Conservation (phyloP, 1,140 invertebrate genomes). For the Elymnias hypermnestra region DNA sequence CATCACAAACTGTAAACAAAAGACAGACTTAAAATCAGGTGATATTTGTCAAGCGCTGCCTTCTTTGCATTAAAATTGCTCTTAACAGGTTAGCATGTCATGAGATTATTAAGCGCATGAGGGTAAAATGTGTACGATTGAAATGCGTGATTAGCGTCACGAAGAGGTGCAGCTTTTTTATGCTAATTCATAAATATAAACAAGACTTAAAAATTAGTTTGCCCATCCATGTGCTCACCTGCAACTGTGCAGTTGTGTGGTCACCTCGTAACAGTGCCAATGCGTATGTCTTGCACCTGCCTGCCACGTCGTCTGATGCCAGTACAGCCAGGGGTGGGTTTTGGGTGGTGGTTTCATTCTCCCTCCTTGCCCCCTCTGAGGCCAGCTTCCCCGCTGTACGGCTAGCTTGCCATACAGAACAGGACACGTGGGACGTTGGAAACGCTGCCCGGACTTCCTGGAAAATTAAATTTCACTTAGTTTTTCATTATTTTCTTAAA, state of each 20-base stretch:
- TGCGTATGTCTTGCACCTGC: constrained; percentile 53
- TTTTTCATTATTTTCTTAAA: too few relatives aligned
- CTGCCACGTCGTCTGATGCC: constrained; percentile 34
- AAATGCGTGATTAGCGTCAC: too few relatives aligned
- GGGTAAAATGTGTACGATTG: too few relatives aligned
- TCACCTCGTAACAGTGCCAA: constrained; percentile 48
- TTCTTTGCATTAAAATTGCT: too few relatives aligned
- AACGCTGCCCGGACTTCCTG: constrained; percentile 51
- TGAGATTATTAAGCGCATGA: too few relatives aligned
- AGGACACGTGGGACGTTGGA: constrained; percentile 59
- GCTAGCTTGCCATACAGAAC: constrained; percentile 65
- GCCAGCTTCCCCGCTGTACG: constrained; percentile 35
- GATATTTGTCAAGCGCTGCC: too few relatives aligned
- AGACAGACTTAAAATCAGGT: too few relatives aligned
- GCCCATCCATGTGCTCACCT: constrained; percentile 25
- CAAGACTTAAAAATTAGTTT: too few relatives aligned
- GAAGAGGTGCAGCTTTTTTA: too few relatives aligned
- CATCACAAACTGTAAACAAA: too few relatives aligned
- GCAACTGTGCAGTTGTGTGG: constrained; percentile 49
- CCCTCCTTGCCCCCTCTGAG: constrained; percentile 15
- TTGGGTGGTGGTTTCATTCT: constrained; percentile 6
- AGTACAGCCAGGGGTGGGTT: constrained; percentile 11
- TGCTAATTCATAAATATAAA: too few relatives aligned
- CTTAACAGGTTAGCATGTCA: too few relatives aligned
- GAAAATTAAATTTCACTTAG: neutral